These are phyloP conservation scores for Centrocercus urophasianus DNA, from an alignment of 2,113 vertebrate species.

Conservation along the genomic window DNA sequence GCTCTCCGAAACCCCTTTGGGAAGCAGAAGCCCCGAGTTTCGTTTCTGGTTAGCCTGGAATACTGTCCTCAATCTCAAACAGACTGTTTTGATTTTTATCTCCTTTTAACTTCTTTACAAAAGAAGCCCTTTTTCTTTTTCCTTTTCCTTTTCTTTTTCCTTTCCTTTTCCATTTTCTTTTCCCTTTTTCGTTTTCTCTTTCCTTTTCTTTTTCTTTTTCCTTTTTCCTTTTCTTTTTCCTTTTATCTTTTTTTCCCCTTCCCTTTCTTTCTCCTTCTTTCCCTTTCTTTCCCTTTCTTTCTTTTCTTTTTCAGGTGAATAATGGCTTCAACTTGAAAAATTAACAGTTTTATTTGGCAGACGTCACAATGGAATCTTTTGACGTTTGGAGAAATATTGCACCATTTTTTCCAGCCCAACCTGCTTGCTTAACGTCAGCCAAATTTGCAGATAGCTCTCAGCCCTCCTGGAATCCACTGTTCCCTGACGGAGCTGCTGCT, in stretches of 20 bases:
- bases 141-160: background rate
- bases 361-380: background rate
- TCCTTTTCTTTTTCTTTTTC: too few relatives aligned
- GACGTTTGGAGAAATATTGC: background rate
- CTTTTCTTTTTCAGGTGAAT: background rate
- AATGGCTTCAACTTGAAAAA: background rate
- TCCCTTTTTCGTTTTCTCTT: too few relatives aligned
- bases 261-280: too few relatives aligned
- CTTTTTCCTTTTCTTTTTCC: too few relatives aligned
- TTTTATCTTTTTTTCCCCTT: too few relatives aligned
- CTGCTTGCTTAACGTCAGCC: background rate
- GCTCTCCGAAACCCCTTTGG: background rate
- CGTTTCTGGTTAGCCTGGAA: background rate
- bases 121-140: background rate
- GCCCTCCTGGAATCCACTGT: background rate
- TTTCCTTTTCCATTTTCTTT: too few relatives aligned
- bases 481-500: background rate
- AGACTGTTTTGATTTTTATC: background rate
- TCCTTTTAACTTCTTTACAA: background rate
- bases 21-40: constrained; percentile 13
- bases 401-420: constrained; percentile 8
- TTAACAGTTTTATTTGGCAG: constrained; percentile 32
- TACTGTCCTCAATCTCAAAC: background rate
- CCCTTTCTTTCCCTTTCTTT: too few relatives aligned
- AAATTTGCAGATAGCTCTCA: background rate